Conservation (phyloP, 2,797 vertebrate genomes). For the Pseudochirops cupreus region DNA sequence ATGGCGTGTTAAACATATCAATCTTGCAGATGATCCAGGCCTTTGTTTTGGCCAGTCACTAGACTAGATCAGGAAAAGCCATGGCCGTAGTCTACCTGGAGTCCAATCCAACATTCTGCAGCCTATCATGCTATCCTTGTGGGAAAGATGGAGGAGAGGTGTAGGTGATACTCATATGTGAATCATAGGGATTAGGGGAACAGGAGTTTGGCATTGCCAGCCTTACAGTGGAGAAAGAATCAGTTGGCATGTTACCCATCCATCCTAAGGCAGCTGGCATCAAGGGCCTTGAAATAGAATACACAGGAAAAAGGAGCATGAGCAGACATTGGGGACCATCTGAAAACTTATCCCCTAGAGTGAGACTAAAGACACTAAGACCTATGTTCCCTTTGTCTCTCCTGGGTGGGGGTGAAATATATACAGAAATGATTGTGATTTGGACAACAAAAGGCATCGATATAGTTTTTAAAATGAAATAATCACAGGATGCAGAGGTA, state of each 20-base stretch:
- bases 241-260: background rate
- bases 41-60: background rate
- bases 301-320: background rate
- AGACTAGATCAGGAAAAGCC: background rate
- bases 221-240: background rate
- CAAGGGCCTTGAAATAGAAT: background rate
- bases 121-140: background rate
- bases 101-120: background rate
- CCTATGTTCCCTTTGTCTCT: background rate
- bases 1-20: background rate
- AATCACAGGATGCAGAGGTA: background rate
- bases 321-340: background rate
- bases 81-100: background rate
- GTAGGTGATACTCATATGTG: background rate
- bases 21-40: background rate
- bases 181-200: background rate
- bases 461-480: background rate
- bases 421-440: background rate
- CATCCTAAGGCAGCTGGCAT: background rate
- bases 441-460: background rate
- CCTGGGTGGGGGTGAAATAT: background rate
- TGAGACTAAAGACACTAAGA: background rate
- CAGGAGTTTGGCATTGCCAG: background rate
- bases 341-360: background rate
- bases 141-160: background rate